Base-by-base conservation (phyloP, 2,113 vertebrate genomes). In the Protobothrops mucrosquamatus region DNA sequence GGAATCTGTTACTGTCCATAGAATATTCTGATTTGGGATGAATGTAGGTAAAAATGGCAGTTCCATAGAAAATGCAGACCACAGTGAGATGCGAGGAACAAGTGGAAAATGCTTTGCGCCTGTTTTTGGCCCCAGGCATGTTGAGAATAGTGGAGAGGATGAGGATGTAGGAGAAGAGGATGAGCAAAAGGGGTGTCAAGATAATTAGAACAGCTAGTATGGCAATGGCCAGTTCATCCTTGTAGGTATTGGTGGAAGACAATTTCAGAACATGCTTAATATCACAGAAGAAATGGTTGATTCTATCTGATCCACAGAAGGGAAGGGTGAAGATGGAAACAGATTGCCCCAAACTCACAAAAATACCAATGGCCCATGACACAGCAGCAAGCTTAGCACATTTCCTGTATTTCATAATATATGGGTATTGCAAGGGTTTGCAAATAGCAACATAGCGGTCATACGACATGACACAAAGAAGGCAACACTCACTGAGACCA, bases 241-340 rank as follows among this genome's bases (percentile, higher is more conserved):
- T 94, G 81, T 69, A 93, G n/a, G 95, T 92, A 61, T 97, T 93
- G 2, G 92, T 90, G 69, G 93, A 95, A 88, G 96, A 93, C 69
- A 96, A 87, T 85, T 94, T 95, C 7, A 97, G 61, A 34, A 97
- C 89, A 0, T 94, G 95, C 89, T 96, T n/a, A 92, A 94, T 85
- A 88, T 97, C 97, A 85, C 95, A 97, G 93, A 96, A 96, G 88
- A 96, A 97, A 57, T 96, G 95, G 52, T 95, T 93, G 85, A 97
- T 95, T 89, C 92, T 9, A 15, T 89, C 92, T 29, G 93, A 93
- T 39, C 94, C 94, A 48, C 97, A 97, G 64, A 95, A 97, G 2
- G 89, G 94, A 87, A 97, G 93, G n/a, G 12, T 85, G 87, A 94
- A 95, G 24, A 90, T 85, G 7, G 96, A 52, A 57, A 89, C 2